Conservation (phyloP, 2,797 vertebrate species). For the Catostomus latipinnis region DNA sequence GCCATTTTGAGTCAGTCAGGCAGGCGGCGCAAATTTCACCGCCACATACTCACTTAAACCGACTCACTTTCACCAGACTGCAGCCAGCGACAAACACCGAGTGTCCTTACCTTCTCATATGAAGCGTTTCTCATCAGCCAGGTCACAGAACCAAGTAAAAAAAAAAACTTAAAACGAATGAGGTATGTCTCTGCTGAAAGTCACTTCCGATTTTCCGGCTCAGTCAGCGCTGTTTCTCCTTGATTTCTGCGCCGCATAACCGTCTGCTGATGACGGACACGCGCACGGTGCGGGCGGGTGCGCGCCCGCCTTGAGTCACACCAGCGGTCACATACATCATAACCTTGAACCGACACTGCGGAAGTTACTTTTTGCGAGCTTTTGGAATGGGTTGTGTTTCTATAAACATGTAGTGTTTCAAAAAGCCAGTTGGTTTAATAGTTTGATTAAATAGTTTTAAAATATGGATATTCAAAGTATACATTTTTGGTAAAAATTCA, state of each 20-base stretch:
- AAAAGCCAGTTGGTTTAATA: too few relatives aligned
- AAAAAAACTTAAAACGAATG: conserved; percentile 27
- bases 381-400: too few relatives aligned
- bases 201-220: conserved; percentile 73
- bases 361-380: not conserved
- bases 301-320: conserved; percentile 47
- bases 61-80: conserved; percentile 15
- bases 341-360: conserved; percentile 43
- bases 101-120: conserved; percentile 52
- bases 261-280: conserved; percentile 70
- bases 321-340: conserved; percentile 21
- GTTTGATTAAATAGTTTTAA: too few relatives aligned
- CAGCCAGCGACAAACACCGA: not conserved
- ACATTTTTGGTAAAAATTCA: too few relatives aligned
- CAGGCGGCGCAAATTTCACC: conserved; percentile 79
- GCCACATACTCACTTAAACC: conserved; percentile 78
- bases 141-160: conserved; percentile 19
- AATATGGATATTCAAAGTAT: too few relatives aligned
- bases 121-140: conserved; percentile 9
- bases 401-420: too few relatives aligned
- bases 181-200: conserved; percentile 37
- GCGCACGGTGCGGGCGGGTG: conserved; percentile 68
- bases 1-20: conserved; percentile 93
- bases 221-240: conserved; percentile 72
- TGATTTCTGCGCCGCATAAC: conserved; percentile 73